Evolutionary conservation across 2,797 vertebrate species (phyloP).

Genomic region (Eupleurogrammus muticus): DNA sequence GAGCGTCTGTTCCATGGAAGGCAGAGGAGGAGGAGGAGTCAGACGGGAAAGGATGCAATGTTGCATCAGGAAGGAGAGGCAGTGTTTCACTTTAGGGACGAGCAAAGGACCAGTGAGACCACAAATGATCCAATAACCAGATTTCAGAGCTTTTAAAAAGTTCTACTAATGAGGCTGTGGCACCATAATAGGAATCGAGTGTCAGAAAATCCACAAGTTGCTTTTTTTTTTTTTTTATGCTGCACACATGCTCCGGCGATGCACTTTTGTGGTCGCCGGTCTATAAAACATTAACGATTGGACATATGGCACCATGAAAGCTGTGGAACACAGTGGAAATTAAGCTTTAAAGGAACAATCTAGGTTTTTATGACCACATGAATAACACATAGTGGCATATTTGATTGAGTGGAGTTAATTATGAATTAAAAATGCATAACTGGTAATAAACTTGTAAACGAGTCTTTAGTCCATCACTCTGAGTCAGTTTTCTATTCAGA

Average conservation of each 20-base stretch:
- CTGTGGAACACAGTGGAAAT: not conserved
- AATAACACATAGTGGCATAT: not conserved
- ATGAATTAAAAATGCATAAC: not conserved
- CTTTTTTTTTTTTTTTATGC: conserved; percentile 4
- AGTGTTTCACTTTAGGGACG: conserved; percentile 63
- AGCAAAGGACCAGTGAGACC: conserved; percentile 47
- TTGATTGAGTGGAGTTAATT: not conserved
- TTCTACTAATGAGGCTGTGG: conserved; percentile 55
- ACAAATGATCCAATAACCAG: conserved; percentile 66
- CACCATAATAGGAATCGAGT: conserved; percentile 58
- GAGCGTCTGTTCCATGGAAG: conserved; percentile 15
- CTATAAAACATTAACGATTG: conserved; percentile 3
- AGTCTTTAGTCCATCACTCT: not conserved
- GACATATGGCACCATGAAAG: conserved; percentile 5
- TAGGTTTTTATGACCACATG: not conserved
- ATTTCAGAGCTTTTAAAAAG: conserved; percentile 68
- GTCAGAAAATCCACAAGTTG: conserved; percentile 48
- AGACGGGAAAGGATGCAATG: conserved; percentile 41
- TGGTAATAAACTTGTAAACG: not conserved
- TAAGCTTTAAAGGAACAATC: too few relatives aligned
- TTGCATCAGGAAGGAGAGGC: conserved; percentile 43
- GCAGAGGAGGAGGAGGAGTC: conserved; percentile 44
- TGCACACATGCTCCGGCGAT: not conserved
- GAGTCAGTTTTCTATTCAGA: not conserved
- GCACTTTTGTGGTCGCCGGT: conserved; percentile 20